Evolutionary conservation across 92 coral and sea anemone species (phyloP), one percentile per base, ranked within the genome.

Genomic region (Umimayanthus chanpuru): DNA sequence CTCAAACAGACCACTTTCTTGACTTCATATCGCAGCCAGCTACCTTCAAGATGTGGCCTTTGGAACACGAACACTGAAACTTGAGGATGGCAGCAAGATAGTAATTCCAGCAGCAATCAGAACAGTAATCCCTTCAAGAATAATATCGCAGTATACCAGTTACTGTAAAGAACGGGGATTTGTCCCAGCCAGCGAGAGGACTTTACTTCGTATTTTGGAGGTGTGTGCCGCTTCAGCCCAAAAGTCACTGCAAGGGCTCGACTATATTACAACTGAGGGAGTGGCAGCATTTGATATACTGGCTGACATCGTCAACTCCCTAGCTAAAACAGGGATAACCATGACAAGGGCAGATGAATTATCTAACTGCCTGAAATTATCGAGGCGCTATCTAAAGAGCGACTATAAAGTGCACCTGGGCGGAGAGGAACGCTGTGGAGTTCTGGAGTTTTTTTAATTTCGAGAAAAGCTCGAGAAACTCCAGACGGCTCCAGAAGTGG

Each of bases 201-300:
- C 89, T 86, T 67, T 86, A 25, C 75, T 86, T 58, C 65, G 89
- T 23, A 86, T 86, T 32, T 39, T 86, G 80, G 89, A 86, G 53
- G 85, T 86, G 75, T 77, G 89, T 58, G 79, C 89, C 28, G 76
- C 89, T 86, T 86, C 89, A 74, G 73, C 73, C 85, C 85, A 78
- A 67, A 87, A 78, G 85, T 77, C 89, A 26, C 73, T 87, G 78
- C 85, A 87, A 44, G 77, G 90, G 55, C 43, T 87, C 7, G 85
- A 87, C 28, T 87, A 87, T 40, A 66, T 79, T 4, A 87, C 65
- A 29, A 87, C 85, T 12, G 85, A 87, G 1, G 90, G 85, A 23
- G 85, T 87, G 28, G 85, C 72, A 87, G 90, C 40, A 40, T 79
- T 79, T 78, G 85, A 87, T 26, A 66, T 16, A 18, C 79, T 79